Evolutionary conservation across 2,113 vertebrate genomes (phyloP), one percentile per base, ranked within the genome.

Genomic region (Myocastor coypus): DNA sequence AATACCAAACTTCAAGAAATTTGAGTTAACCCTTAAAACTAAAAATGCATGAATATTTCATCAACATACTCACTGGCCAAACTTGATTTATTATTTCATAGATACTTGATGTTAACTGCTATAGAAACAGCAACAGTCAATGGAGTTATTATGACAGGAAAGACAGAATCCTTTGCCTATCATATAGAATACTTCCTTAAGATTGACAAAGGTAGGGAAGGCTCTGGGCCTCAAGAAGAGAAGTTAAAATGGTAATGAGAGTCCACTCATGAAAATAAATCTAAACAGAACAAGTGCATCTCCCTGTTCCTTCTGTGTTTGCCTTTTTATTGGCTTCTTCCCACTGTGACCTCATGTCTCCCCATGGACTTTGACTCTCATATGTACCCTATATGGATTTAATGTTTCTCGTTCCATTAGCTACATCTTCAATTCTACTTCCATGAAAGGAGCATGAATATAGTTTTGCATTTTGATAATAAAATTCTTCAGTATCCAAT

Each of bases 391-490:
- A 3, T 59, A 82, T 86, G 89, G 94, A 80, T 92, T 92, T 93
- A 71, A 78, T 94, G 71, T 95, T 90, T 94, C 90, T 90, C 95
- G 82, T 97, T 96, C 97, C 92, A 94, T 96, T 94, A 97, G 77
- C 78, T 91, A 78, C 64, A 94, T 83, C 88, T 85, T 92, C 95
- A 89, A 73, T 91, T 66, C 78, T 84, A 28, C 88, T 87, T 92
- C 59, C 91, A 61, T 2, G 34, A 50, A 92, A 96, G 57, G 90
- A 91, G 78, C 75, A 64, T 68, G 87, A 87, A 73, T 59, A 50
- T 46, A 75, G 83, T 91, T 96, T 94, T 94, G 83, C 96, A 93
- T 96, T 86, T 93, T 88, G 78, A 87, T 95, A 97, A 96, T 96
- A 92, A 93, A 96, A 97, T 85, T 97, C 73, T 91, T 94, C 57